These are phyloP conservation scores for Andrena hattorfiana DNA, from an alignment of 2,888 invertebrate genomes.

Conservation along the genomic window DNA sequence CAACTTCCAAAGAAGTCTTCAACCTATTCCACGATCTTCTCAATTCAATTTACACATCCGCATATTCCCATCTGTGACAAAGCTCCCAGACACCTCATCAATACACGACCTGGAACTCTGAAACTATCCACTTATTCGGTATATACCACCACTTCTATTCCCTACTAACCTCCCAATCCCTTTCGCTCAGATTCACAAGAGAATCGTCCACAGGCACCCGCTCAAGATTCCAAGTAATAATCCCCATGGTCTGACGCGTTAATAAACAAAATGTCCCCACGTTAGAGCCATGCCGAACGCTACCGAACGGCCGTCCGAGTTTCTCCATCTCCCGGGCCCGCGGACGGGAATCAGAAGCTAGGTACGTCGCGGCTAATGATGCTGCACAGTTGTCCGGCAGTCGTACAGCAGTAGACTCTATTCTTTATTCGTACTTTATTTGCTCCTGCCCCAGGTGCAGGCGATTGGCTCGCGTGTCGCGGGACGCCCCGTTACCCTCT, in stretches of 20 bases:
- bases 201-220: too few relatives aligned
- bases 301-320: background rate
- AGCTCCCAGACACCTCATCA: too few relatives aligned
- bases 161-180: too few relatives aligned
- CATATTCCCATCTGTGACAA: too few relatives aligned
- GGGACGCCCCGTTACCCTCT: conserved; percentile 44
- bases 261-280: conserved; percentile 21
- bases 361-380: conserved; percentile 61
- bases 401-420: conserved; percentile 53
- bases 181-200: too few relatives aligned
- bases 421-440: conserved; percentile 56
- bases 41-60: too few relatives aligned
- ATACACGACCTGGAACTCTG: too few relatives aligned
- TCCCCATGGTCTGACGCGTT: background rate
- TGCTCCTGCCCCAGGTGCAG: conserved; percentile 48
- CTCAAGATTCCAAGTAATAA: background rate
- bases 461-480: conserved; percentile 54
- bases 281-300: background rate
- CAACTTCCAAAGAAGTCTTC: too few relatives aligned
- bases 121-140: too few relatives aligned
- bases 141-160: too few relatives aligned
- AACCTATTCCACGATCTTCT: too few relatives aligned
- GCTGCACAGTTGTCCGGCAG: conserved; percentile 51
- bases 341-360: conserved; percentile 51
- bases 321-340: background rate